These are phyloP conservation scores for Encarsia formosa DNA, from an alignment of 2,888 invertebrate genomes.

Conservation along the genomic window DNA sequence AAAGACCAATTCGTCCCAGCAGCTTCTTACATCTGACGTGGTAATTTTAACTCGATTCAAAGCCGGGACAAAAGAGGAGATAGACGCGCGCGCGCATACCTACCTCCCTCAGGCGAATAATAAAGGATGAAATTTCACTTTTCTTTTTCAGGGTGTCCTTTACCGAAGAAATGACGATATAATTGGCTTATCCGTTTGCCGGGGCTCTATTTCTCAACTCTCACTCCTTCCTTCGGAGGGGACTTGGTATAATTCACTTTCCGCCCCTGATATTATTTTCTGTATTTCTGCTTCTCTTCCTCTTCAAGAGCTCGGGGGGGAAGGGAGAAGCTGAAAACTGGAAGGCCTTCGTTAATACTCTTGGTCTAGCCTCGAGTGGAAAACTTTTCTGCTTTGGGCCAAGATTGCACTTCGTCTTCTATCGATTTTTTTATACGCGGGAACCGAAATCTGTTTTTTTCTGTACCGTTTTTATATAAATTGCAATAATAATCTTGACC, in stretches of 20 bases:
- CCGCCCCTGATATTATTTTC: conserved; percentile 39
- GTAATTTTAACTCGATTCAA: neutral
- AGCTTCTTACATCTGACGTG: too few relatives aligned
- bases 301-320: neutral
- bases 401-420: conserved; percentile 16
- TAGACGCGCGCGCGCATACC: neutral
- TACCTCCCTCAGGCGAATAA: conserved; percentile 5
- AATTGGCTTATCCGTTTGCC: conserved; percentile 43
- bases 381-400: conserved; percentile 22
- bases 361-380: conserved; percentile 14
- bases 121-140: conserved; percentile 16
- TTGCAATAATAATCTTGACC: too few relatives aligned
- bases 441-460: neutral
- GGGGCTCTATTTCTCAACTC: conserved; percentile 1
- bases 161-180: conserved; percentile 35
- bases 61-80: neutral
- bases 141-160: neutral
- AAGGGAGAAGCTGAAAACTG: neutral
- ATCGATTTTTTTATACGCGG: neutral
- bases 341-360: neutral
- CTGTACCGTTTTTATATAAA: too few relatives aligned
- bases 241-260: conserved; percentile 36
- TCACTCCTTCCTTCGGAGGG: neutral
- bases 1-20: too few relatives aligned
- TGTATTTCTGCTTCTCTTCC: conserved; percentile 27